Base-by-base conservation (phyloP, 2,797 vertebrate genomes). In the Erpetoichthys calabaricus region DNA sequence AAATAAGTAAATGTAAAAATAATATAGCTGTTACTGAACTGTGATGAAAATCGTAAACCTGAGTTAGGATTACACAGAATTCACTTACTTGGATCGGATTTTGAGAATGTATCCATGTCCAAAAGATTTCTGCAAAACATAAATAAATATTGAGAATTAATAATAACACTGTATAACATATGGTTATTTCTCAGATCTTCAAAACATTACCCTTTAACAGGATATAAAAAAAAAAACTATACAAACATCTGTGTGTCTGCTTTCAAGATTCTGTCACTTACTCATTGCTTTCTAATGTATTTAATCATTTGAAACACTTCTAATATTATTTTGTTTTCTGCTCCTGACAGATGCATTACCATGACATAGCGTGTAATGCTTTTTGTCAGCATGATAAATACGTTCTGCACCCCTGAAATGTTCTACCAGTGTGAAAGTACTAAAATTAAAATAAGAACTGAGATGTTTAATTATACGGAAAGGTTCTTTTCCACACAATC, bases 81-180 rank as follows among this genome's bases (percentile, higher is more conserved):
- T 55, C 68, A 82, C 95, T 93, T 92, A 98, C 95, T 94, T 57
- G 95, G 95, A 80, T 98, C 95, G 63, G 95, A 98, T 77, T 98
- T 98, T 74, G 95, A 98, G 86, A 98, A 98, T 1, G 95, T 97
- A 74, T 98, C 95, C 81, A 84, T 89, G 82, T 98, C 94, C 73
- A 98, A 85, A 69, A 98, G 91, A 76, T 97, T 97, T 82, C 95
- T 98, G 82, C 74, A 61, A 66, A 77, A 75, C 74, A 70, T 77
- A 67, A 79, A 66, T 51, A 67, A 45, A 67, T n/a, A 6, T n/a
- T 44, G 42, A 25, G 25, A 25, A 25, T 25, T 25, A 25, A 25
- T 25, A 25, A 25, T 25, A 25, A 25, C 1, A 25, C 25, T 25
- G 25, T 25, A 25, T 25, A 25, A 25, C 25, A 25, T 25, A 25